Evolutionary conservation across 2,113 vertebrate species (phyloP), one percentile per base, ranked within the genome.

Genomic region (Hyperopisus bebe): DNA sequence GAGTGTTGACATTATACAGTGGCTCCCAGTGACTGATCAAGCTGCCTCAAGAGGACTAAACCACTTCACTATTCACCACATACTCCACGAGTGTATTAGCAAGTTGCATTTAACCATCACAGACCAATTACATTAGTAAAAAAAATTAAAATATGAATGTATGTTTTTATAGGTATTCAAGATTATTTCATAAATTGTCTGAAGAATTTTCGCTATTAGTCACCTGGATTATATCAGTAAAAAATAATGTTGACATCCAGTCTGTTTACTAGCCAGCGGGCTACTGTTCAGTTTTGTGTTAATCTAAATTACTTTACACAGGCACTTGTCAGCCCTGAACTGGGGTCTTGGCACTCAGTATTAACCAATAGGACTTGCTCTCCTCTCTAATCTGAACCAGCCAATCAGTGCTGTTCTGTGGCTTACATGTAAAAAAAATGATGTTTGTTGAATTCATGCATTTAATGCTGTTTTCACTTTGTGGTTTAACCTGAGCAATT

Each of bases 371-470:
- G 62, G 62, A 70, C n/a, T 27, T 31, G 62, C 3, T 31, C 27
- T 70, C 1, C 62, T 70, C 24, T 66, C 58, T 10, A 10, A n/a
- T 27, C 58, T 27, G 58, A 66, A 27, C 58, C 1, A 70, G 62
- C 62, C 62, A 70, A 31, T 70, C 62, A 70, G 8, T 9, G 58
- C 8, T n/a, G 58, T 66, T 66, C 24, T 27, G 66, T n/a, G 58
- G 80, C 24, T 4, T 31, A 10, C 13, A 39, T 77, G 1, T 17
- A 77, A 80, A 42, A 80, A 42, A 19, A 21, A 13, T 2, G 19
- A 47, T n/a, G 10, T n/a, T 50, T 66, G 58, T 27, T 27, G 24
- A 27, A 66, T 66, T n/a, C 9, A 93, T 95, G 27, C 17, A 19
- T 77, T 11, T 39, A 77, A 77, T 5, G 3, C 11, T 35, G 27